Base-by-base conservation (phyloP, 2,113 vertebrate species). In the Isichthys henryi region DNA sequence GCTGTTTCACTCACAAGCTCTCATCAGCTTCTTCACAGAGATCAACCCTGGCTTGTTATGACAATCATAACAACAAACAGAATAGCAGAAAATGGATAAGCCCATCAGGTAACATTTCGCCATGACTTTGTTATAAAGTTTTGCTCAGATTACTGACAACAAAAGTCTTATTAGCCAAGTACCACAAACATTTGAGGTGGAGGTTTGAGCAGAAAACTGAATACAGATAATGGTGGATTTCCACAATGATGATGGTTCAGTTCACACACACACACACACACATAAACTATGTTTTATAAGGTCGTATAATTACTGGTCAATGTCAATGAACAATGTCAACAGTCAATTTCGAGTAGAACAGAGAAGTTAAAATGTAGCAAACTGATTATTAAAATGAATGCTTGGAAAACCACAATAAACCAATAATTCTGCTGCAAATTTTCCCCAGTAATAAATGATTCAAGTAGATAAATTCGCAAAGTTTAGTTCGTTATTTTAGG, bases 31-130 rank as follows among this genome's bases (percentile, higher is more conserved):
- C 88, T 90, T 92, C 90, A 89, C 91, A 89, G 90, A 91, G 91
- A 91, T 90, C 90, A 92, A 91, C 91, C 91, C 89, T 91, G 92
- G 90, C 90, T 91, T 92, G 92, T 92, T 92, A 93, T 91, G 92
- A 92, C 92, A 92, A 92, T 90, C 88, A 92, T 87, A 91, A 91
- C 91, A 93, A 92, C 92, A 92, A 92, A 92, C 92, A 91, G 91
- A 93, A 92, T 92, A 89, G 89, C 80, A 90, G 89, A 93, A 92
- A 90, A 90, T 56, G 80, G 90, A 89, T 91, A 91, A 92, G 91
- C 90, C 91, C 88, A 92, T 90, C 90, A 91, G 91, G 88, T 45
- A 89, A 82, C 88, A 31, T 66, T 89, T 82, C 45, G 87, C 62
- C 88, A 13, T 91, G 89, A 92, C 92, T 91, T 92, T 91, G 89